phyloP scores from a whole-genome alignment of 2,113 vertebrate species.

The Dascyllus trimaculatus region DNA sequence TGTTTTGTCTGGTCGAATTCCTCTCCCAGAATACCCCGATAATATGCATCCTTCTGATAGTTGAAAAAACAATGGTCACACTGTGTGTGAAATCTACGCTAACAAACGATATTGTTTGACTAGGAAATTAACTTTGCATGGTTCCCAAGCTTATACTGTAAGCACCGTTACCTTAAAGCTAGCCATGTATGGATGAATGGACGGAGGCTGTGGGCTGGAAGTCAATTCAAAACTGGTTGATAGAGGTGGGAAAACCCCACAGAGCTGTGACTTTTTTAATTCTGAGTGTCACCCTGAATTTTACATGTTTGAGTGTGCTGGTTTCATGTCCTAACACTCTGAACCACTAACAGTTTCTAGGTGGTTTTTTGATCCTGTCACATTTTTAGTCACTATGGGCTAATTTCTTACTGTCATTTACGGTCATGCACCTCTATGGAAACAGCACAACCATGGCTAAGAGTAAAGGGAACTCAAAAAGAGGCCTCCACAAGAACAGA shows the following conservation, averaged over 20 bases:
- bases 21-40: slow-evolving; percentile 62
- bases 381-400: too few relatives aligned
- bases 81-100: slow-evolving; percentile 53
- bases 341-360: too few relatives aligned
- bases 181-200: slow-evolving; percentile 5
- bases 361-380: too few relatives aligned
- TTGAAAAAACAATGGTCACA: slow-evolving; percentile 62
- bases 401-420: too few relatives aligned
- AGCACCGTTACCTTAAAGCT: not conserved
- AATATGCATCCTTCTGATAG: slow-evolving; percentile 58
- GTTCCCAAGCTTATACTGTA: slow-evolving; percentile 55
- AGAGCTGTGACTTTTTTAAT: not conserved
- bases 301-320: not conserved
- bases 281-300: not conserved
- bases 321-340: not conserved
- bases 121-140: slow-evolving; percentile 20
- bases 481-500: too few relatives aligned
- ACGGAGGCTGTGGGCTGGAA: not conserved
- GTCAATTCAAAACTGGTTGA: not conserved
- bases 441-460: too few relatives aligned
- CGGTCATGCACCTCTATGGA: too few relatives aligned
- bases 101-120: slow-evolving; percentile 63
- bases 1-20: slow-evolving; percentile 78
- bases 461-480: too few relatives aligned
- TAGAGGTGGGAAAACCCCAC: not conserved